Evolutionary conservation across 1,140 invertebrate genomes (phyloP).

Genomic region (Drosophila ogumai): DNA sequence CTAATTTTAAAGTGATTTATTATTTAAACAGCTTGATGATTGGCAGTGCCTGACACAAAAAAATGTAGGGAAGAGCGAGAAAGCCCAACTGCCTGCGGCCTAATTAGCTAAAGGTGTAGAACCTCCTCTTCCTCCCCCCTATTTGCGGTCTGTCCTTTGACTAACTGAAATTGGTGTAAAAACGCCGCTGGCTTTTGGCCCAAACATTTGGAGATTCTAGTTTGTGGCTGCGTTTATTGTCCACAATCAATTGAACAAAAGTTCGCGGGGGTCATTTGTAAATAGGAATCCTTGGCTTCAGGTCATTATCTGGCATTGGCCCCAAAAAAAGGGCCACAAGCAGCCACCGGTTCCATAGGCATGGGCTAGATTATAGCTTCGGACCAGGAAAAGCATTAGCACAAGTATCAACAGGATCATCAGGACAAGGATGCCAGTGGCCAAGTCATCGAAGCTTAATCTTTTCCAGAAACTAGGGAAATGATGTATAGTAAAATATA

Average conservation of each 20-base stretch:
- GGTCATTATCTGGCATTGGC: slow-evolving; percentile 27
- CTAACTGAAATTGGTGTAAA: slow-evolving; percentile 33
- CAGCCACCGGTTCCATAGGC: slow-evolving; percentile 50
- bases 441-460: background rate
- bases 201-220: background rate
- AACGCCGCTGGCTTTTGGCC: slow-evolving; percentile 8
- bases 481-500: background rate
- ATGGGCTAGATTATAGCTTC: slow-evolving; percentile 38
- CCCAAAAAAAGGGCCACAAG: slow-evolving; percentile 28
- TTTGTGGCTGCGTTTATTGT: slow-evolving; percentile 13
- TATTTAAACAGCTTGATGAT: slow-evolving; percentile 80
- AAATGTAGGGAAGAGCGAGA: slow-evolving; percentile 7
- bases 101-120: slow-evolving; percentile 64
- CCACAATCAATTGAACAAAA: slow-evolving; percentile 13
- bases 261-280: background rate
- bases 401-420: background rate
- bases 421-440: background rate
- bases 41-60: slow-evolving; percentile 50
- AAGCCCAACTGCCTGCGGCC: slow-evolving; percentile 47
- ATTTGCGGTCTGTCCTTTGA: slow-evolving; percentile 33
- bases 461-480: background rate
- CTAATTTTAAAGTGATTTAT: slow-evolving; percentile 84
- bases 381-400: slow-evolving; percentile 10
- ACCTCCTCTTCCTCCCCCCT: background rate
- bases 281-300: background rate